Conservation (phyloP, 1,140 invertebrate species). For the Calliphora vicina region DNA sequence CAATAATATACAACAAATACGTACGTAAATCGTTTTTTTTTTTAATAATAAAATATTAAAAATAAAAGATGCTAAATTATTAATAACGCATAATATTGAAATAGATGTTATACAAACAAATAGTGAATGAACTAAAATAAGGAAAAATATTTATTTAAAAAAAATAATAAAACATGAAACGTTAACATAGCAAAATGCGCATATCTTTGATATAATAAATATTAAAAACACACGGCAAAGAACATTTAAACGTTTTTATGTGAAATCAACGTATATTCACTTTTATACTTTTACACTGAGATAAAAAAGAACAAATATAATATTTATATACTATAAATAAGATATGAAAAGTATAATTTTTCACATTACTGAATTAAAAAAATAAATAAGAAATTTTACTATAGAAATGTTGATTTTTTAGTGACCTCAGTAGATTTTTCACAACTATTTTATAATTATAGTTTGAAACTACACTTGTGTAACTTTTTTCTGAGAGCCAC, state of each 20-base stretch:
- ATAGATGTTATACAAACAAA: slow-evolving; percentile 24
- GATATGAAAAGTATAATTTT: not conserved
- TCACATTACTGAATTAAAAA: not conserved
- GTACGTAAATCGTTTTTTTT: slow-evolving; percentile 29
- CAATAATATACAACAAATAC: slow-evolving; percentile 29
- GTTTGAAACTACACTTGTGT: not conserved
- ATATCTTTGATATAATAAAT: slow-evolving; percentile 26
- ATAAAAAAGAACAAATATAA: slow-evolving; percentile 16
- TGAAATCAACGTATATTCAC: slow-evolving; percentile 24
- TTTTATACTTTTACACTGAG: slow-evolving; percentile 33
- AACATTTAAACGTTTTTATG: slow-evolving; percentile 22
- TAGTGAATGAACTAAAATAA: not conserved
- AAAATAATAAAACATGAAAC: slow-evolving; percentile 10
- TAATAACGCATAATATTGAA: not conserved
- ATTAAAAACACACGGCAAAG: slow-evolving; percentile 8
- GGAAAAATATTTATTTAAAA: slow-evolving; percentile 20
- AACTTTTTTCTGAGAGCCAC: no score
- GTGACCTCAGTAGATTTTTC: not conserved
- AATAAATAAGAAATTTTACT: not conserved
- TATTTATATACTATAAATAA: not conserved
- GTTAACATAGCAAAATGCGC: slow-evolving; percentile 34
- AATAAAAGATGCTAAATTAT: slow-evolving; percentile 5
- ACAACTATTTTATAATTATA: not conserved
- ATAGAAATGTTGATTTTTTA: slow-evolving; percentile 10
- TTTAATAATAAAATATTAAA: no score